Evolutionary conservation across 2,888 invertebrate species (phyloP).

Genomic region (Parnassius mnemosyne): DNA sequence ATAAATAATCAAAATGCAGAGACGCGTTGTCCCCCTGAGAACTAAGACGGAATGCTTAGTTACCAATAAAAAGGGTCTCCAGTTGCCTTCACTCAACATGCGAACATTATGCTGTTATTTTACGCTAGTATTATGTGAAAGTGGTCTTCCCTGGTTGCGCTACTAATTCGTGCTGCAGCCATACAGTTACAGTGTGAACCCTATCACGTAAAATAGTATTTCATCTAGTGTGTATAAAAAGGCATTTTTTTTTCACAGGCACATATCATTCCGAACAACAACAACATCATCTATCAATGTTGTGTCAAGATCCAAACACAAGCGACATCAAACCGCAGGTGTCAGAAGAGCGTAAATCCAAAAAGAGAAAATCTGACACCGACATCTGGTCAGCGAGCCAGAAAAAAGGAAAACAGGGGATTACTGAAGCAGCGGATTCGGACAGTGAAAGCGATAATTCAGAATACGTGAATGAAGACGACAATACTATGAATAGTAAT

Average conservation of each 20-base stretch:
- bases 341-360: constrained; percentile 71
- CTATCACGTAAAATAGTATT: neutral
- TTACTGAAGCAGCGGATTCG: constrained; percentile 82
- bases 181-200: neutral
- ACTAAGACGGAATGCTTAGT: too few relatives aligned
- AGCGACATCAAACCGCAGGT: constrained; percentile 50
- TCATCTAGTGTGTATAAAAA: neutral
- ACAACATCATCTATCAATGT: constrained; percentile 68
- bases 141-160: too few relatives aligned
- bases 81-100: too few relatives aligned
- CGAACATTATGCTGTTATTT: too few relatives aligned
- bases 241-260: constrained; percentile 42
- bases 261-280: constrained; percentile 71
- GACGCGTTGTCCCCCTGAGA: too few relatives aligned
- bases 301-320: constrained; percentile 60
- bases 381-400: constrained; percentile 80
- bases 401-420: constrained; percentile 81
- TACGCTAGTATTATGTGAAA: too few relatives aligned
- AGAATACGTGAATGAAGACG: constrained; percentile 71
- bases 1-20: too few relatives aligned
- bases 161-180: neutral
- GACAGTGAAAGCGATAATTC: constrained; percentile 79
- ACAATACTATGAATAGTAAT: constrained; percentile 70
- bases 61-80: too few relatives aligned
- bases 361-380: constrained; percentile 83